Evolutionary conservation across 2,888 invertebrate species (phyloP).

Genomic region (Laothoe populi): DNA sequence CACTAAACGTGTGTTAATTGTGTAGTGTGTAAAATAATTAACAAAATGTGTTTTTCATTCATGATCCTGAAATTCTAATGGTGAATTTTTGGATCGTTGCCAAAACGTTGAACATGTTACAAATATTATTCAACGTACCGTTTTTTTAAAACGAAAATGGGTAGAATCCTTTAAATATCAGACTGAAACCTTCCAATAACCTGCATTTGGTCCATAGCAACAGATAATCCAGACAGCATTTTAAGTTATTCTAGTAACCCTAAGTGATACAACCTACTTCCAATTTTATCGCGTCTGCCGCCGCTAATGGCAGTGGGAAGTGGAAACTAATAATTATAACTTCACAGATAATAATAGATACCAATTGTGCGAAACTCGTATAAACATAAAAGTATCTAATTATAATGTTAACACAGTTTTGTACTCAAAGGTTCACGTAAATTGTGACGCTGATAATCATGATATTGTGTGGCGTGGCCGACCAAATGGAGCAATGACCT

Average conservation of each 20-base stretch:
- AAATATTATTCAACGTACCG: constrained; percentile 20
- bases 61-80: constrained; percentile 17
- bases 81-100: constrained; percentile 13
- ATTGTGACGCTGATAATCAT: constrained; percentile 16
- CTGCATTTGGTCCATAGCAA: not conserved
- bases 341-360: constrained; percentile 6
- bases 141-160: not conserved
- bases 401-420: no score
- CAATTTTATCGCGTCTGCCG: constrained; percentile 7
- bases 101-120: constrained; percentile 10
- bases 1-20: not conserved
- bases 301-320: not conserved
- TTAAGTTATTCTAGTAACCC: not conserved
- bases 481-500: constrained; percentile 23
- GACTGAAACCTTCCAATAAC: not conserved
- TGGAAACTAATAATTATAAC: constrained; percentile 12
- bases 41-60: constrained; percentile 22
- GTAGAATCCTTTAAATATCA: no score
- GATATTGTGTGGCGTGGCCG: constrained; percentile 18
- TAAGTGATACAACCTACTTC: constrained; percentile 11
- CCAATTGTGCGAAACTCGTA: constrained; percentile 4
- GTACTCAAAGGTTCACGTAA: constrained; percentile 12
- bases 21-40: constrained; percentile 5
- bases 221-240: not conserved
- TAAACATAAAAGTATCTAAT: not conserved